These are phyloP conservation scores for Sogatella furcifera DNA, from an alignment of 1,140 invertebrate genomes.

Conservation along the genomic window DNA sequence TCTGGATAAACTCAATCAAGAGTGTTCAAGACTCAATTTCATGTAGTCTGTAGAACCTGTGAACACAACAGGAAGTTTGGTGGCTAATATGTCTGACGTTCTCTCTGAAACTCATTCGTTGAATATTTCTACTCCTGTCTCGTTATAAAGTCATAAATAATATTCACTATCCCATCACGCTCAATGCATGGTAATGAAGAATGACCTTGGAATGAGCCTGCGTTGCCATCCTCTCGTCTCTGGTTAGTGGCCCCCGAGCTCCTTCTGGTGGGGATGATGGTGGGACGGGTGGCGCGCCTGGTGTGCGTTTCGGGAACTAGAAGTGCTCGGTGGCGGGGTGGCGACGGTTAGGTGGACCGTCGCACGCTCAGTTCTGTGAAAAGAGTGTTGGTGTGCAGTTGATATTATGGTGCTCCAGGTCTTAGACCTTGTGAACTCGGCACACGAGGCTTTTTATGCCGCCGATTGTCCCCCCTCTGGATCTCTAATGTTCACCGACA, in stretches of 20 bases:
- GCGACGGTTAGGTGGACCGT: not conserved
- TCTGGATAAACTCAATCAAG: too few relatives aligned
- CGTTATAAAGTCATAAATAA: too few relatives aligned
- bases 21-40: too few relatives aligned
- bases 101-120: too few relatives aligned
- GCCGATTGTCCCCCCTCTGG: slow-evolving; percentile 19
- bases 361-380: slow-evolving; percentile 6
- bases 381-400: not conserved
- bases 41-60: too few relatives aligned
- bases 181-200: not conserved
- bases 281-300: not conserved
- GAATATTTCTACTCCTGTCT: too few relatives aligned
- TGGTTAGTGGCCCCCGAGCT: not conserved
- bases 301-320: not conserved
- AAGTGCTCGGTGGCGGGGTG: not conserved
- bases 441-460: slow-evolving; percentile 27
- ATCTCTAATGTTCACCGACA: slow-evolving; percentile 5
- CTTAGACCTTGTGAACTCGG: slow-evolving; percentile 25
- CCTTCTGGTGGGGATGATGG: not conserved
- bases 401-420: slow-evolving; percentile 26
- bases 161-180: too few relatives aligned
- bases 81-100: too few relatives aligned
- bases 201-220: not conserved
- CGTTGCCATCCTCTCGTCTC: not conserved
- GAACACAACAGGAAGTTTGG: too few relatives aligned